These are phyloP conservation scores for Heliornis fulica DNA, from an alignment of 2,113 vertebrate species.

Conservation along the genomic window DNA sequence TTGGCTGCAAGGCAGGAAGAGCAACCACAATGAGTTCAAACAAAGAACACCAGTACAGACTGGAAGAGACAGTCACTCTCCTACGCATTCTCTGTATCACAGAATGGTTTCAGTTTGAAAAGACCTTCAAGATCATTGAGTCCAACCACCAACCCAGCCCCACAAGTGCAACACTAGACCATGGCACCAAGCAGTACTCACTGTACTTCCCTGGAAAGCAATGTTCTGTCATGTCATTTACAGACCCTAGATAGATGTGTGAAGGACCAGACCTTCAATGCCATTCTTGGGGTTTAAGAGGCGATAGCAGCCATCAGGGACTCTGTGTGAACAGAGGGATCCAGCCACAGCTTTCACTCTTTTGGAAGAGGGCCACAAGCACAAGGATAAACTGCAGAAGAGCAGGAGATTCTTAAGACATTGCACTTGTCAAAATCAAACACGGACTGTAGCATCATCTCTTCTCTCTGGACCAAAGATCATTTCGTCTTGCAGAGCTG, in stretches of 20 bases:
- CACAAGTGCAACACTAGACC: too few relatives aligned
- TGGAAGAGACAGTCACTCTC: not conserved
- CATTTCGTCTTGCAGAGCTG: not conserved
- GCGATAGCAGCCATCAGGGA: not conserved
- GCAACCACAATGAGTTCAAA: not conserved
- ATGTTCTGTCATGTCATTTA: not conserved
- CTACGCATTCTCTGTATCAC: not conserved
- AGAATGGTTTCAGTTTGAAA: too few relatives aligned
- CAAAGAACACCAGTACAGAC: not conserved
- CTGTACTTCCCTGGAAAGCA: not conserved
- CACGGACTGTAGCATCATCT: rapidly evolving
- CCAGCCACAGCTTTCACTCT: not conserved
- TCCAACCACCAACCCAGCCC: too few relatives aligned
- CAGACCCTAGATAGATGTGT: not conserved
- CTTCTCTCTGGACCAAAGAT: not conserved
- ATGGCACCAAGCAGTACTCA: too few relatives aligned
- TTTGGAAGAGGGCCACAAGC: not conserved
- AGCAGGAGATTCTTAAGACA: not conserved
- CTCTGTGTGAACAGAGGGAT: not conserved
- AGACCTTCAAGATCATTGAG: too few relatives aligned
- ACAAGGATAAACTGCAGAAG: not conserved
- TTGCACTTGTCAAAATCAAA: not conserved
- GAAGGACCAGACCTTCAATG: not conserved
- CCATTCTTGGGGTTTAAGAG: not conserved
- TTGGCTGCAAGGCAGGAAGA: not conserved